Conservation (phyloP, 1,140 invertebrate species). For the Hormaphis cornu region DNA sequence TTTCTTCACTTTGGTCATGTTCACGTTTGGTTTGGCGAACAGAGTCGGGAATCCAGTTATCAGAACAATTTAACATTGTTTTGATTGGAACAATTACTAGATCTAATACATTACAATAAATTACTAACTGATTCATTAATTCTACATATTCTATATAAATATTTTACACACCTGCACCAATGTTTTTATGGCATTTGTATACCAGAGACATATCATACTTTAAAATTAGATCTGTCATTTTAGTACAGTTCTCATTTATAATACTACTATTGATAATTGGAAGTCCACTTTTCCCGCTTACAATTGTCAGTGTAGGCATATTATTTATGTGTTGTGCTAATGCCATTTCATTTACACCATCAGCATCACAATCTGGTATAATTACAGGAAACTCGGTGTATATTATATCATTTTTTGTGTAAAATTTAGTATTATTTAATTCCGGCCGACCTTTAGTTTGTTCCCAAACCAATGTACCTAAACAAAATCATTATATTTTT, state of each 20-base stretch:
- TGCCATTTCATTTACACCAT: constrained; percentile 22
- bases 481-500: background rate
- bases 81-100: background rate
- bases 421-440: background rate
- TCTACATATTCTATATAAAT: background rate
- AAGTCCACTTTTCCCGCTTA: constrained; percentile 11
- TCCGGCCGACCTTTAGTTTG: background rate
- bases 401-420: background rate
- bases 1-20: constrained; percentile 11
- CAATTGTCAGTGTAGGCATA: background rate
- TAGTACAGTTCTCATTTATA: constrained; percentile 4
- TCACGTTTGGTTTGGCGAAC: background rate
- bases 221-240: constrained; percentile 14
- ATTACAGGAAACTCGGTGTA: constrained; percentile 19
- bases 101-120: background rate
- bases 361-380: constrained; percentile 8
- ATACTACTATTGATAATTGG: background rate
- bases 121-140: background rate
- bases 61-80: constrained; percentile 5
- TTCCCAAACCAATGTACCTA: constrained; percentile 8
- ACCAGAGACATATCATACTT: constrained; percentile 8
- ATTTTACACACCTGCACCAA: background rate
- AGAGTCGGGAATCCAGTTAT: constrained; percentile 10
- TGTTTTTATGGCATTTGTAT: background rate
- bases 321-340: constrained; percentile 11